Conservation (phyloP, 1,140 invertebrate genomes). For the Leptonema lineaticorne region DNA sequence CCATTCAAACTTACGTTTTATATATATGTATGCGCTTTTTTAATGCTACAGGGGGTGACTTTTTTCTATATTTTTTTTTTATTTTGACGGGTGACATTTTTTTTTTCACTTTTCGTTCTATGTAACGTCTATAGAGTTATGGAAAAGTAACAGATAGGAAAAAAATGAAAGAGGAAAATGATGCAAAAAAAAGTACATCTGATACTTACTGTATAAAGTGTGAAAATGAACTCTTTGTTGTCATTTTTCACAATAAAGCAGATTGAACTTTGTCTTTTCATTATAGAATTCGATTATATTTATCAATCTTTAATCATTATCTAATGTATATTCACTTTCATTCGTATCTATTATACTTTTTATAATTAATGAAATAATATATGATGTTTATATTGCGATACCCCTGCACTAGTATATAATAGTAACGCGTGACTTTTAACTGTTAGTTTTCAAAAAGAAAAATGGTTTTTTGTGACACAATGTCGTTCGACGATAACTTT, state of each 20-base stretch:
- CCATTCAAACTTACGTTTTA: constrained; percentile 25
- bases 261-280: too few species aligned
- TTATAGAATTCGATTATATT: too few species aligned
- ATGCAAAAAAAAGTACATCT: neutral
- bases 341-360: neutral
- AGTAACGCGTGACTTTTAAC: neutral
- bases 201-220: neutral
- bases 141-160: neutral
- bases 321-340: too few species aligned
- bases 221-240: neutral
- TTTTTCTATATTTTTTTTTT: too few species aligned
- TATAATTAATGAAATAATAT: neutral
- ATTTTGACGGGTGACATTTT: constrained; percentile 36
- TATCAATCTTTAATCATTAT: too few species aligned
- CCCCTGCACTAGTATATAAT: neutral
- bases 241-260: too few species aligned
- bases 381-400: neutral
- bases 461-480: neutral
- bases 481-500: neutral
- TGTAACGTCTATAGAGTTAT: neutral
- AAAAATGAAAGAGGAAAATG: neutral
- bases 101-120: neutral
- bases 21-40: neutral
- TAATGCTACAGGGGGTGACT: constrained; percentile 27
- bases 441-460: constrained; percentile 1